Evolutionary conservation across 2,797 vertebrate genomes (phyloP).

Genomic region (Melopsittacus undulatus): DNA sequence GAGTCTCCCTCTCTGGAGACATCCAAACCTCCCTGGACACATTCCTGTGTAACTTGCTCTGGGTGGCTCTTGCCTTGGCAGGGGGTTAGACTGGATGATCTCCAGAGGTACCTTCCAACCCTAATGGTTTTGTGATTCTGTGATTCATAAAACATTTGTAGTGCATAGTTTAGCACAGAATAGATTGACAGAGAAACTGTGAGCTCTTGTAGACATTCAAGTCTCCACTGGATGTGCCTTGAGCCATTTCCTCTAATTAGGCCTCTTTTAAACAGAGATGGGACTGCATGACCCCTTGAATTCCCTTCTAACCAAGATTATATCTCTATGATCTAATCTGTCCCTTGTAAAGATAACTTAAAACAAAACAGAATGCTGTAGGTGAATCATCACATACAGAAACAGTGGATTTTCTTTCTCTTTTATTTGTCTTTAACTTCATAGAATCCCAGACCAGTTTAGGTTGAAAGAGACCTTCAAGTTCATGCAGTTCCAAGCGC

Average conservation of each 20-base stretch:
- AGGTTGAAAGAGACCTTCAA: not conserved
- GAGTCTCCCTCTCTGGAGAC: not conserved
- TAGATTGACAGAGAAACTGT: not conserved
- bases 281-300: not conserved
- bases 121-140: not conserved
- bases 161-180: not conserved
- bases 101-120: not conserved
- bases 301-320: not conserved
- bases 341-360: not conserved
- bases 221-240: not conserved
- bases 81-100: not conserved
- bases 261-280: not conserved
- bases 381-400: not conserved
- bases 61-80: not conserved
- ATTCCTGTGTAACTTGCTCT: not conserved
- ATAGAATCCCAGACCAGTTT: not conserved
- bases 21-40: not conserved
- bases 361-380: not conserved
- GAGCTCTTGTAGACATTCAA: not conserved
- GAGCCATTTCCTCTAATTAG: not conserved
- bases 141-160: not conserved
- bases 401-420: not conserved
- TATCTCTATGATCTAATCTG: not conserved
- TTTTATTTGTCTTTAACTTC: not conserved
- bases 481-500: not conserved